Conservation (phyloP, 2,797 vertebrate species). For the Kryptolebias ocellatus region DNA sequence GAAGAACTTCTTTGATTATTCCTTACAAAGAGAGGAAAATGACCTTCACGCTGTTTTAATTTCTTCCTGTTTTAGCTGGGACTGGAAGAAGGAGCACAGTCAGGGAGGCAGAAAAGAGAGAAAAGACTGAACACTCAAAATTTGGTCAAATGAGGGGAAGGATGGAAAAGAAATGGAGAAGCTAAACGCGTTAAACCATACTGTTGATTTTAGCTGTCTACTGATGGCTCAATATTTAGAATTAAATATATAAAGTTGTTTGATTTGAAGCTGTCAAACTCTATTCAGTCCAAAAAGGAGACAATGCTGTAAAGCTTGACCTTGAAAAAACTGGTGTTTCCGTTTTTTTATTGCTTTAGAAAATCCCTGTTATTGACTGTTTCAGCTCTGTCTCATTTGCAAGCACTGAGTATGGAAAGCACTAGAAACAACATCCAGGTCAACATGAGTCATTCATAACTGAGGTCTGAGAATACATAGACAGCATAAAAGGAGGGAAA, state of each 20-base stretch:
- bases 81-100: constrained; percentile 12
- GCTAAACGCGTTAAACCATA: not conserved
- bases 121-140: too few species aligned
- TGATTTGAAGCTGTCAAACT: constrained; percentile 57
- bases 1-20: constrained; percentile 72
- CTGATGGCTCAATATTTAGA: not conserved
- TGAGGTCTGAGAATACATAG: constrained; percentile 22
- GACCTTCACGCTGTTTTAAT: constrained; percentile 64
- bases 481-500: constrained; percentile 16
- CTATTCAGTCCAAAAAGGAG: constrained; percentile 34
- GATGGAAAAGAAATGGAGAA: not conserved
- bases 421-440: constrained; percentile 7
- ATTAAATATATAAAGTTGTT: constrained; percentile 36
- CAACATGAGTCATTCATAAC: constrained; percentile 8
- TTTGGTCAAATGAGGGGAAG: constrained; percentile 19
- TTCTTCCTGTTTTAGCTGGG: constrained; percentile 63
- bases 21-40: constrained; percentile 64
- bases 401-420: constrained; percentile 42
- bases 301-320: constrained; percentile 21
- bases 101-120: too few species aligned
- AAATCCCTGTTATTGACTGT: constrained; percentile 44
- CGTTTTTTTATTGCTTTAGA: constrained; percentile 51
- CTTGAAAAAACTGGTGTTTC: constrained; percentile 2
- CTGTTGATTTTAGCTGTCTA: not conserved
- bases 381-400: constrained; percentile 48